Percentiles rank a stretch among this genome's conserved stretches.
Conservation (phyloP, 2,113 vertebrate species). For the Anoura caudifer region DNA sequence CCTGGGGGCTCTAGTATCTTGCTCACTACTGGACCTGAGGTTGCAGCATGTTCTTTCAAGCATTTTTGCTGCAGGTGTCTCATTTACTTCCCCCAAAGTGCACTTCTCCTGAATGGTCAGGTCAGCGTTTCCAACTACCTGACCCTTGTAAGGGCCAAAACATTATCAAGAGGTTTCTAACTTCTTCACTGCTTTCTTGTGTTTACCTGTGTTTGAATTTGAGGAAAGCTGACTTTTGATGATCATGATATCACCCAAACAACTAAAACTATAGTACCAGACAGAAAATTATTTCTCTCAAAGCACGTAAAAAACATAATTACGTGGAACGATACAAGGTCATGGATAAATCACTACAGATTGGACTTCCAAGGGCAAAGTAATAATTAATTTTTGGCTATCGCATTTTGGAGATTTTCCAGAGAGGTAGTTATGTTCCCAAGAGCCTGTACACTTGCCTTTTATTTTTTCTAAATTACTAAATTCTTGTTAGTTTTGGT, state of each 20-base stretch:
- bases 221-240: constrained; percentile 28
- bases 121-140: neutral
- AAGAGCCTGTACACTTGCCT: neutral
- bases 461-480: constrained; percentile 3
- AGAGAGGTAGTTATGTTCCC: neutral
- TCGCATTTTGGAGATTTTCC: neutral
- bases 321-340: neutral
- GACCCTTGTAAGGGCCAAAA: neutral
- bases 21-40: neutral
- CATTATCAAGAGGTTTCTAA: neutral
- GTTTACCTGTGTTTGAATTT: constrained; percentile 44
- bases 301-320: neutral
- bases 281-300: constrained; percentile 59
- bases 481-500: neutral
- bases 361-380: neutral
- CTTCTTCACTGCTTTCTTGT: constrained; percentile 15
- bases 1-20: neutral
- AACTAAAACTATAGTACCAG: constrained; percentile 37
- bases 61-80: neutral
- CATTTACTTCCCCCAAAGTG: neutral
- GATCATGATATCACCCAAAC: neutral
- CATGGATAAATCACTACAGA: neutral
- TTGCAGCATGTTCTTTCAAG: neutral
- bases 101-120: neutral
- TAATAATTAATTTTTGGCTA: neutral